Conservation (phyloP, 2,797 vertebrate genomes). For the Psittacula echo region DNA sequence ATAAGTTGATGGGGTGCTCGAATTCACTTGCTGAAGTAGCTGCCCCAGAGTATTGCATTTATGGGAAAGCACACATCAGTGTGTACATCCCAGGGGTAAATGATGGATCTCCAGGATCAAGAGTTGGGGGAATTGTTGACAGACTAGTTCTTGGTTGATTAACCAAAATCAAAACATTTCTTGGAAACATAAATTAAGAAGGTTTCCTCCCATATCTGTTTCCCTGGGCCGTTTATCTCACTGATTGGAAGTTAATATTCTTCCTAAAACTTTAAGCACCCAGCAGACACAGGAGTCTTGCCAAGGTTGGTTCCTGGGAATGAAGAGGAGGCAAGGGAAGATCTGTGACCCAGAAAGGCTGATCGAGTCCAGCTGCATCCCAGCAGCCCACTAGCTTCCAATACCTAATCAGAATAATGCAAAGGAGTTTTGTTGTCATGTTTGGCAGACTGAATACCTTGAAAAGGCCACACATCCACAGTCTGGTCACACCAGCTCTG, state of each 20-base stretch:
- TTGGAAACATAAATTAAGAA: neutral
- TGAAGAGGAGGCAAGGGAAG: neutral
- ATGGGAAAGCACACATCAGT: neutral
- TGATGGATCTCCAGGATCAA: neutral
- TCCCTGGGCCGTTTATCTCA: neutral
- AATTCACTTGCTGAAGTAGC: neutral
- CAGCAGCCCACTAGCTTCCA: neutral
- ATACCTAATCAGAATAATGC: neutral
- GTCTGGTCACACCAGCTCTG: neutral
- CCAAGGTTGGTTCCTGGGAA: neutral
- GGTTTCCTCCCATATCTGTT: neutral
- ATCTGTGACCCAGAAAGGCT: neutral
- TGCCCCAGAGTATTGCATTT: neutral
- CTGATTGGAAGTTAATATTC: neutral
- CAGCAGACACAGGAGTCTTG: neutral
- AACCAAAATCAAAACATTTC: neutral
- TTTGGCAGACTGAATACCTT: neutral
- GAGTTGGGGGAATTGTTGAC: neutral
- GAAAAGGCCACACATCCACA: neutral
- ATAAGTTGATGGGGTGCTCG: neutral
- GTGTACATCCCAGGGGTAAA: neutral
- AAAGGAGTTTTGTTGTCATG: neutral
- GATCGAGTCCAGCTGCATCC: neutral
- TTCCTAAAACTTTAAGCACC: neutral
- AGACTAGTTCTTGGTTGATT: neutral